phyloP scores from a whole-genome alignment of 2,113 vertebrate genomes.

The Eudorcas thomsonii region DNA sequence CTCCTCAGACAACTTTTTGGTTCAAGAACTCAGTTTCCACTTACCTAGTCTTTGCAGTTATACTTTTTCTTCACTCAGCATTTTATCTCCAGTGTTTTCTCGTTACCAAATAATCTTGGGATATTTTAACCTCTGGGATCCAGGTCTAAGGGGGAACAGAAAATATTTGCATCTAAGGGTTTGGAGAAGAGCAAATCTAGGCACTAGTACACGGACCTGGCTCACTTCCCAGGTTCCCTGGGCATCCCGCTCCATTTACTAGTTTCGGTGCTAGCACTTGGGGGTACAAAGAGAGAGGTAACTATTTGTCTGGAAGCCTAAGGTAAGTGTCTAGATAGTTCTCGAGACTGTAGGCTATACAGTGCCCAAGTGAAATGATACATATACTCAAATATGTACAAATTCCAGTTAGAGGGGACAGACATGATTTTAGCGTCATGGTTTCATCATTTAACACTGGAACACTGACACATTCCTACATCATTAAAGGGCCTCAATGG shows the following conservation, averaged over 20 bases:
- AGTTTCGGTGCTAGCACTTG: not conserved
- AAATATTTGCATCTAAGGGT: not conserved
- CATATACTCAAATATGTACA: not conserved
- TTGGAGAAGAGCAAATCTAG: not conserved
- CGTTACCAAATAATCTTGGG: not conserved
- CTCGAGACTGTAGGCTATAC: not conserved
- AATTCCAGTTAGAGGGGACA: not conserved
- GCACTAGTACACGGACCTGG: not conserved
- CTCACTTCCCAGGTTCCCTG: not conserved
- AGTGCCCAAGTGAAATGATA: not conserved
- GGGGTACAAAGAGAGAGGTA: not conserved
- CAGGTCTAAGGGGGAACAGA: not conserved
- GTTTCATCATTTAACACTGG: not conserved
- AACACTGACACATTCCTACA: not conserved
- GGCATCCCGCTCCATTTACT: not conserved
- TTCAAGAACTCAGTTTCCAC: conserved; percentile 30
- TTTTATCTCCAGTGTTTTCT: not conserved
- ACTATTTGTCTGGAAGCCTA: not conserved
- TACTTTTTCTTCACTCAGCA: not conserved
- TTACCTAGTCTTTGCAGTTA: not conserved
- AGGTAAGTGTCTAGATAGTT: not conserved
- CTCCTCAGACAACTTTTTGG: not conserved
- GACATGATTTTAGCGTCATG: not conserved
- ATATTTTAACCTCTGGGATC: not conserved
- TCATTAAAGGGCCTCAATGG: not conserved